phyloP scores from a whole-genome alignment of 2,888 invertebrate species.

The Periphyllus acericola region DNA sequence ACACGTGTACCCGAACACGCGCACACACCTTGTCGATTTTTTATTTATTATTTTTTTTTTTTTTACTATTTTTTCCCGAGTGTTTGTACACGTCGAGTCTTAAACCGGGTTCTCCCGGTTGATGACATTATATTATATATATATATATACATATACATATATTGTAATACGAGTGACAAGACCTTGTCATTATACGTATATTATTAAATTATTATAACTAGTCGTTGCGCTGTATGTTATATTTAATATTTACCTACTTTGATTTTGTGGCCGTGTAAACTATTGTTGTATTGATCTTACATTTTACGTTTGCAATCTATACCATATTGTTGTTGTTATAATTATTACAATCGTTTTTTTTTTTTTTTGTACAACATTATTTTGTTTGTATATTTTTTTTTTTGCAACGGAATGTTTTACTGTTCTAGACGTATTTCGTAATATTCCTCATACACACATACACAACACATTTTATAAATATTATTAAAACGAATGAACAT shows the following conservation, averaged over 20 bases:
- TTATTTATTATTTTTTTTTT: background rate
- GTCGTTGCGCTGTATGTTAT: background rate
- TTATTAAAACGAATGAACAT: conserved; percentile 11
- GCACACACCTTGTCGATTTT: background rate
- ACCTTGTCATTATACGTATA: too few species aligned
- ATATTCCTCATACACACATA: background rate
- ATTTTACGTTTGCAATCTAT: background rate
- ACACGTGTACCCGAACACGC: background rate
- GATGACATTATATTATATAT: background rate
- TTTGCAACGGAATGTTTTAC: conserved; percentile 35
- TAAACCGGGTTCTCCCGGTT: background rate
- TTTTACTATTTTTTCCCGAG: background rate
- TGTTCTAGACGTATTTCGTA: conserved; percentile 23
- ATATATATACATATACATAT: too few species aligned
- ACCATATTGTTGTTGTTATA: background rate
- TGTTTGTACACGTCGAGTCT: too few species aligned
- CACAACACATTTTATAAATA: background rate
- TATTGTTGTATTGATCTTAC: background rate
- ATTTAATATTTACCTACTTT: background rate
- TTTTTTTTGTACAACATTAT: background rate
- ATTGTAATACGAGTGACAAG: too few species aligned
- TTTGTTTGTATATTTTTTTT: conserved; percentile 23
- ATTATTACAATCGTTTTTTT: background rate
- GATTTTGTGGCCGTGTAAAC: background rate
- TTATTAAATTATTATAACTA: background rate